phyloP scores from a whole-genome alignment of 2,113 vertebrate species.

The Plectropomus leopardus region DNA sequence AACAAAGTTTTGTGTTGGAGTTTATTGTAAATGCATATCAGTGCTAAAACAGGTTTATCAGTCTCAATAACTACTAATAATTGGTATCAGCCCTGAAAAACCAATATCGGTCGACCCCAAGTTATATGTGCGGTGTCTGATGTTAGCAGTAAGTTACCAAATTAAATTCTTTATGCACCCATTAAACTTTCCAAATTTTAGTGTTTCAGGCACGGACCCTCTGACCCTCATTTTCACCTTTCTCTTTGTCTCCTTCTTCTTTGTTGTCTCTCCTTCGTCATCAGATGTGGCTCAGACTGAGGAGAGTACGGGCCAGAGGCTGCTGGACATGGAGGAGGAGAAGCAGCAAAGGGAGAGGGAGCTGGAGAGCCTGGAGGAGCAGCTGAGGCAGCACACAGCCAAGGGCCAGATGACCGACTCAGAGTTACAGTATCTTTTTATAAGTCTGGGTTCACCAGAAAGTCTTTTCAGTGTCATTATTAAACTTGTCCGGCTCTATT shows the following conservation, averaged over 20 bases:
- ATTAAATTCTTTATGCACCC: not conserved
- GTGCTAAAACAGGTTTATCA: no score
- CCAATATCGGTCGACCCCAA: no score
- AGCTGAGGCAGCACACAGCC: conserved; percentile 75
- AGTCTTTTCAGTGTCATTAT: not conserved
- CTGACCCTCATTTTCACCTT: no score
- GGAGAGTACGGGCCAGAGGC: conserved; percentile 81
- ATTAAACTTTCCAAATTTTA: not conserved
- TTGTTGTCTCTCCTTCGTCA: not conserved
- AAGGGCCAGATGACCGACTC: conserved; percentile 78
- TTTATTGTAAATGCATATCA: no score
- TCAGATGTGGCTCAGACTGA: conserved; percentile 81
- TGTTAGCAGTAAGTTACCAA: not conserved
- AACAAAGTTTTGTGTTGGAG: no score
- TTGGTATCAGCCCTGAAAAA: no score
- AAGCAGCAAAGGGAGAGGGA: conserved; percentile 64
- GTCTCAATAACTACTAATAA: no score
- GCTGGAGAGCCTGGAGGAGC: conserved; percentile 80
- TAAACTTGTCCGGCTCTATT: not conserved
- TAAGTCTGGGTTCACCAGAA: not conserved
- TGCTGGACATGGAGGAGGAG: conserved; percentile 82
- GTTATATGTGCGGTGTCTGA: no score
- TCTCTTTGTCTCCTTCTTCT: not conserved
- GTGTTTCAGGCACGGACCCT: not conserved
- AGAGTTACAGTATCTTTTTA: conserved; percentile 86